Conservation (phyloP, 2,113 vertebrate species). For the Eleginops maclovinus region DNA sequence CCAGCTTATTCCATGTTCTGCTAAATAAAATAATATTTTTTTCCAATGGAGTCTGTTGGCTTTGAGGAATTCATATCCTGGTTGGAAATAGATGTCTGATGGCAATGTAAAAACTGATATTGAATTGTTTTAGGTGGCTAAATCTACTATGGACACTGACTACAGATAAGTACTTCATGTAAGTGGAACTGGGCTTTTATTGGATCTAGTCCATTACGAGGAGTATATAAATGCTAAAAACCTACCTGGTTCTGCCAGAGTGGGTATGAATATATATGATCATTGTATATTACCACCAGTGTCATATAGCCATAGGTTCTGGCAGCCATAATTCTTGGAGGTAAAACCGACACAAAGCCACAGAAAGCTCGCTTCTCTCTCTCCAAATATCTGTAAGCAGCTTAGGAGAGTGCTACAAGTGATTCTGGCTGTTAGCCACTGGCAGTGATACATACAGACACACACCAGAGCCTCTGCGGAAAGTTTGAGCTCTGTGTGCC, state of each 20-base stretch:
- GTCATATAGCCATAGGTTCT: conserved; percentile 27
- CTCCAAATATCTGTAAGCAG: conserved; percentile 52
- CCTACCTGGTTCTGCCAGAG: background rate
- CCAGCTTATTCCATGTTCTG: background rate
- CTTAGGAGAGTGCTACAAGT: conserved; percentile 52
- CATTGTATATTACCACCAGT: conserved; percentile 9
- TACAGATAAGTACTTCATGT: background rate
- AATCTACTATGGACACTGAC: background rate
- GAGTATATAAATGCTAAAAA: background rate
- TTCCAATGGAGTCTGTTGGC: background rate
- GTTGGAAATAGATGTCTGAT: too few relatives aligned
- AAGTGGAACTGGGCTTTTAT: background rate
- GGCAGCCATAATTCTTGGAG: conserved; percentile 25
- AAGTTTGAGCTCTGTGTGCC: conserved; percentile 24
- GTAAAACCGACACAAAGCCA: conserved; percentile 37
- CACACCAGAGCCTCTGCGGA: conserved; percentile 28
- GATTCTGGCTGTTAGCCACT: conserved; percentile 48
- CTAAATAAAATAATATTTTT: background rate
- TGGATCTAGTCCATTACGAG: background rate
- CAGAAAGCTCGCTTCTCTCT: conserved; percentile 18
- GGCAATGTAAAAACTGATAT: too few relatives aligned
- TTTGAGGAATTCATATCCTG: too few relatives aligned
- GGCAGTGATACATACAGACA: conserved; percentile 38
- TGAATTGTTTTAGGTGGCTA: background rate
- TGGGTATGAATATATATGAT: background rate